Evolutionary conservation across 2,888 invertebrate genomes (phyloP).

Genomic region (Dichetophora obliterata): DNA sequence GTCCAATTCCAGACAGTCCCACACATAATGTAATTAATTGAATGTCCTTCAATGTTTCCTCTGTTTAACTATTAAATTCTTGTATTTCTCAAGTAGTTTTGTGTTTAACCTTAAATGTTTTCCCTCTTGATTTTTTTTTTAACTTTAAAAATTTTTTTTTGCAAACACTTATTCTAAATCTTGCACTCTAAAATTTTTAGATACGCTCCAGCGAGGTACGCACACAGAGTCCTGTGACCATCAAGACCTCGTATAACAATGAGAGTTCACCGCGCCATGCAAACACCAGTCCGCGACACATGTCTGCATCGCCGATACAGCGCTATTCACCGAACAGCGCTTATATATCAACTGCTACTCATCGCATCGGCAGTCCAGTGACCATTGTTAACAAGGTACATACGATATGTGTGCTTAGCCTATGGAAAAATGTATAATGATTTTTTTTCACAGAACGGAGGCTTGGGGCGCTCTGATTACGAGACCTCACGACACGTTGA

Average conservation of each 20-base stretch:
- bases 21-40: conserved; percentile 68
- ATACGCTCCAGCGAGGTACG: conserved; percentile 67
- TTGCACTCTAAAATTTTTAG: conserved; percentile 50
- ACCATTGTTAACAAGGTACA: conserved; percentile 48
- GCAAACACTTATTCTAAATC: not conserved
- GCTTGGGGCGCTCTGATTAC: conserved; percentile 52
- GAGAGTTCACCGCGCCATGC: conserved; percentile 64
- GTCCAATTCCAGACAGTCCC: conserved; percentile 68
- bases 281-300: conserved; percentile 64
- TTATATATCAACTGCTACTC: conserved; percentile 71
- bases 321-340: conserved; percentile 73
- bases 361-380: conserved; percentile 68
- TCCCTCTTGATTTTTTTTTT: conserved; percentile 29
- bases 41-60: conserved; percentile 33
- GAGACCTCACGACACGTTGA: conserved; percentile 67
- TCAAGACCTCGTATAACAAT: conserved; percentile 67
- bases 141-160: too few relatives aligned
- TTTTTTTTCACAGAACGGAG: too few relatives aligned
- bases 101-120: conserved; percentile 33
- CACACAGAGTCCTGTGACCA: conserved; percentile 68
- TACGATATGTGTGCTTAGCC: not conserved
- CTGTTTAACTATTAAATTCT: conserved; percentile 6
- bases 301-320: conserved; percentile 66
- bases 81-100: not conserved
- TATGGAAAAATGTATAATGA: too few relatives aligned